Conservation (phyloP, 1,140 invertebrate species). For the Ostrea denselamellosa region DNA sequence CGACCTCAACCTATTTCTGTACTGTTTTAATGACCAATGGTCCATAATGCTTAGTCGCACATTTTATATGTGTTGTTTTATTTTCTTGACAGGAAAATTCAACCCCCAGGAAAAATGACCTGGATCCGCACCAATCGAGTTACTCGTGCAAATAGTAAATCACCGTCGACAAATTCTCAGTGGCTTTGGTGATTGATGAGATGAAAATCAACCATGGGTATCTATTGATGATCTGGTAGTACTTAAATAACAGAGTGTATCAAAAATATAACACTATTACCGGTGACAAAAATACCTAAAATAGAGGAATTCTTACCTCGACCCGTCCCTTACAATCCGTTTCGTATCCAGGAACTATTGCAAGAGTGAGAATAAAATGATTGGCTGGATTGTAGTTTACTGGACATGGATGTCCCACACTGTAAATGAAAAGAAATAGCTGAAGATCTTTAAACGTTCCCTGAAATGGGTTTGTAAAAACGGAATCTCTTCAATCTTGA, state of each 20-base stretch:
- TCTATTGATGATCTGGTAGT: neutral
- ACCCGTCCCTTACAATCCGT: constrained; percentile 79
- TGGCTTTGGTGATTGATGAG: neutral
- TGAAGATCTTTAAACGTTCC: too few relatives aligned
- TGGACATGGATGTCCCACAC: constrained; percentile 79
- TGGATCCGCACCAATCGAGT: too few relatives aligned
- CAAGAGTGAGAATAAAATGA: constrained; percentile 94
- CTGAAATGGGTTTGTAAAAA: too few relatives aligned
- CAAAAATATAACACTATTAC: neutral
- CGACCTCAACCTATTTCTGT: too few relatives aligned
- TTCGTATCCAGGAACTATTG: constrained; percentile 91
- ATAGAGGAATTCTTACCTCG: constrained; percentile 55
- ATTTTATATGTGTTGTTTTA: too few relatives aligned
- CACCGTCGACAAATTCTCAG: too few relatives aligned
- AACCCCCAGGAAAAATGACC: too few relatives aligned
- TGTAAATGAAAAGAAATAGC: neutral
- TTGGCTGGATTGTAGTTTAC: constrained; percentile 96
- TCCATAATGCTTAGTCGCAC: too few relatives aligned
- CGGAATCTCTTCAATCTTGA: too few relatives aligned
- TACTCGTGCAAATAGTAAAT: too few relatives aligned
- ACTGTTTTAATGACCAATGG: too few relatives aligned
- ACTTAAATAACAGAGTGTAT: neutral
- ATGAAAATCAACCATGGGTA: neutral
- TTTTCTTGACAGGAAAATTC: too few relatives aligned
- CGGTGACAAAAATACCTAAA: neutral